Percentiles rank a stretch among this genome's conserved stretches.
Evolutionary conservation across 2,888 invertebrate genomes (phyloP).

Genomic region (Heliconius erato): DNA sequence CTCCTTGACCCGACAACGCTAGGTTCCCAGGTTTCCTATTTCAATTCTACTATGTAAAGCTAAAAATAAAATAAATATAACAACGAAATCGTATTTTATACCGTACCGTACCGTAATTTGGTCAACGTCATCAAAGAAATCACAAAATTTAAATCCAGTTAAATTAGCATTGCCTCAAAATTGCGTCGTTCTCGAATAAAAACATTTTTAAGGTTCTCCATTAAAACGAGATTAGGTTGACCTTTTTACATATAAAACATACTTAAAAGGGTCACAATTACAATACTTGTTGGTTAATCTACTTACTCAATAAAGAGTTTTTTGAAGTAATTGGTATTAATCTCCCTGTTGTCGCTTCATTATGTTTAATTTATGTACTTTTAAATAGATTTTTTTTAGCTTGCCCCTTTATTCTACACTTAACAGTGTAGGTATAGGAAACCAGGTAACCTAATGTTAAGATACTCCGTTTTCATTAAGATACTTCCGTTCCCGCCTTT

Average conservation of each 20-base stretch:
- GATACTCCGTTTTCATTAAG: too few relatives aligned
- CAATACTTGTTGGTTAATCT: conserved; percentile 37
- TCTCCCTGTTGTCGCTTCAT: background rate
- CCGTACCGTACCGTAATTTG: background rate
- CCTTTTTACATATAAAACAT: conserved; percentile 41
- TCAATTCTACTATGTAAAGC: background rate
- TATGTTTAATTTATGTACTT: background rate
- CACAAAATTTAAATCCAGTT: conserved; percentile 27
- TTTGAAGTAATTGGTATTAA: conserved; percentile 11
- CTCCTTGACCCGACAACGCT: background rate
- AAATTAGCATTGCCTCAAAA: conserved; percentile 26
- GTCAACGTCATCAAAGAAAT: conserved; percentile 25
- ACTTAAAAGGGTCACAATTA: conserved; percentile 34
- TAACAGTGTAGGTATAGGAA: too few relatives aligned
- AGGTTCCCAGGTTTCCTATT: background rate
- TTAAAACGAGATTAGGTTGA: conserved; percentile 38
- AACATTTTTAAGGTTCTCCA: conserved; percentile 33
- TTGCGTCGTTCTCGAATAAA: conserved; percentile 25
- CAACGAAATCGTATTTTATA: background rate
- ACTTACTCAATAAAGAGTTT: conserved; percentile 21
- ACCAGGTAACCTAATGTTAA: too few relatives aligned
- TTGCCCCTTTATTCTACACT: too few relatives aligned
- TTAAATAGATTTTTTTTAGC: too few relatives aligned
- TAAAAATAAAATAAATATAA: too few relatives aligned
- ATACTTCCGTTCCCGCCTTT: too few relatives aligned